Conservation (phyloP, 2,797 vertebrate species). For the Philypnodon macrostomus region DNA sequence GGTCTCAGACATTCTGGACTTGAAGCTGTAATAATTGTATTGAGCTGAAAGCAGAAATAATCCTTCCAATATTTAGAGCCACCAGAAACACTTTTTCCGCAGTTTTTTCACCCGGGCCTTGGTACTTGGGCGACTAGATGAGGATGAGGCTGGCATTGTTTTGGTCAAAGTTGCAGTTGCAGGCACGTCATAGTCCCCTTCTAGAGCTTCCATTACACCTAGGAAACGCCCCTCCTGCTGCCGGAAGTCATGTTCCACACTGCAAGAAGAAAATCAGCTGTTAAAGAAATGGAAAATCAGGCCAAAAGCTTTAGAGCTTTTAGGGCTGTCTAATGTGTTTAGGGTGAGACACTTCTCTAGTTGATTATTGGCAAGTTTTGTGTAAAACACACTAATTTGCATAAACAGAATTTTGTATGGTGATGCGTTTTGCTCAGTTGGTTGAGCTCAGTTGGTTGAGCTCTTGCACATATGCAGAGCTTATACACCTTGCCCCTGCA, state of each 20-base stretch:
- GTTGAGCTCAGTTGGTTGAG: too few species aligned
- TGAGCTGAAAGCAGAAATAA: too few species aligned
- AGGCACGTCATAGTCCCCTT: constrained; percentile 74
- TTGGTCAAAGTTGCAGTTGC: constrained; percentile 50
- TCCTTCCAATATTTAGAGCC: constrained; percentile 80
- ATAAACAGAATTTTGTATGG: too few species aligned
- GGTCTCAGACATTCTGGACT: neutral
- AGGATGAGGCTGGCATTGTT: constrained; percentile 28
- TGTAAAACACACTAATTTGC: too few species aligned
- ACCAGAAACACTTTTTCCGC: constrained; percentile 97
- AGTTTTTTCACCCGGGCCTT: constrained; percentile 89
- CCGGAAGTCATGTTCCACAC: constrained; percentile 95
- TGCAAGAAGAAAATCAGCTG: constrained; percentile 56
- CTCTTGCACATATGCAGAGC: too few species aligned
- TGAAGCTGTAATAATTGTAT: too few species aligned
- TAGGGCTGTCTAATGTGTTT: too few species aligned
- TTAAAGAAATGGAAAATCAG: constrained; percentile 24
- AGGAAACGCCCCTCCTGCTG: constrained; percentile 91
- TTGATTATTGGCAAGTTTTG: too few species aligned
- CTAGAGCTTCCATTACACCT: constrained; percentile 78
- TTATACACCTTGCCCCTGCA: too few species aligned
- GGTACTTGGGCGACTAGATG: constrained; percentile 58
- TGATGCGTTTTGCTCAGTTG: too few species aligned
- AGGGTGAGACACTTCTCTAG: too few species aligned
- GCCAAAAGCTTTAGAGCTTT: too few species aligned